Evolutionary conservation across 1,140 invertebrate species (phyloP).

Genomic region (Solenopsis fugax): DNA sequence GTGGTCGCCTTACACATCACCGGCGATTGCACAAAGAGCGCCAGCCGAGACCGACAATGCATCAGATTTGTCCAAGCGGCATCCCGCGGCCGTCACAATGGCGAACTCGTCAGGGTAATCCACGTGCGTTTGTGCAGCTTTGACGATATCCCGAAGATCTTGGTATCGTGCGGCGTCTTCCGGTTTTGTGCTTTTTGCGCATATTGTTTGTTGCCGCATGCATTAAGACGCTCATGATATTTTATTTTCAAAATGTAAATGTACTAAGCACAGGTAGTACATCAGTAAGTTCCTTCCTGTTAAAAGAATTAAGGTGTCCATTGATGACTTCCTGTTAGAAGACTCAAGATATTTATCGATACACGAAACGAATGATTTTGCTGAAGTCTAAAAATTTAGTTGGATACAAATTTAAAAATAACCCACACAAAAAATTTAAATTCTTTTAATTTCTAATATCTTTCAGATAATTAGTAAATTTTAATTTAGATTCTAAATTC

Average conservation of each 20-base stretch:
- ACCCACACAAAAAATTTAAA: too few species aligned
- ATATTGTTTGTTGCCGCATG: slow-evolving; percentile 5
- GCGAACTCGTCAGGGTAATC: slow-evolving; percentile 36
- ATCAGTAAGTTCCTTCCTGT: not conserved
- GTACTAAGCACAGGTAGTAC: not conserved
- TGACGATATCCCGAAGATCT: not conserved
- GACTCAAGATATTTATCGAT: not conserved
- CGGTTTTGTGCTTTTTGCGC: not conserved
- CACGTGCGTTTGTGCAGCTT: slow-evolving; percentile 62
- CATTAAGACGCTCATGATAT: not conserved
- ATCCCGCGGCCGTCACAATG: slow-evolving; percentile 63
- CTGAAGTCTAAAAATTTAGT: too few species aligned
- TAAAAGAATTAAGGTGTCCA: not conserved
- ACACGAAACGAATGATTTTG: too few species aligned
- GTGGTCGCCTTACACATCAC: slow-evolving; percentile 62
- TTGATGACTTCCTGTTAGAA: not conserved
- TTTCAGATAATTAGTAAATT: too few species aligned
- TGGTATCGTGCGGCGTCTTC: slow-evolving; percentile 4
- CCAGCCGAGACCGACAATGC: slow-evolving; percentile 71
- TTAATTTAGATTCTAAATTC: too few species aligned
- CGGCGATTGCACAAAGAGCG: slow-evolving; percentile 61
- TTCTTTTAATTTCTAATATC: too few species aligned
- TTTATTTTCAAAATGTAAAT: not conserved
- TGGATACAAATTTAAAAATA: too few species aligned
- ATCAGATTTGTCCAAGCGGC: slow-evolving; percentile 75